Conservation (phyloP, 2,888 invertebrate genomes). For the Tetrapedia diversipes region DNA sequence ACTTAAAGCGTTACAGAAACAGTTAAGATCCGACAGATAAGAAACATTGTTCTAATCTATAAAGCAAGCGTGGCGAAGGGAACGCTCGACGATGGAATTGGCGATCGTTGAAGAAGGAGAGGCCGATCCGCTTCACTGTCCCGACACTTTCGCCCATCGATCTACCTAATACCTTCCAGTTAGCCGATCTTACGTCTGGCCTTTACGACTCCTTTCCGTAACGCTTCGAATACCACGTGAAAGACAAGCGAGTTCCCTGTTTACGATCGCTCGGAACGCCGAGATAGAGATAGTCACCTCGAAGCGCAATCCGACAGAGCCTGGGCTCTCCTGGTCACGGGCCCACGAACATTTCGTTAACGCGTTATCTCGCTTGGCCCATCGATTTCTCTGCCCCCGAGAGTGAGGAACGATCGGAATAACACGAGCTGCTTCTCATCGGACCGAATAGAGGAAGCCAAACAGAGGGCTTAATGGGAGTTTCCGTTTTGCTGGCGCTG, state of each 20-base stretch:
- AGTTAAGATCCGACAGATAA: constrained; percentile 2
- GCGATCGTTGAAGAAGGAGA: neutral
- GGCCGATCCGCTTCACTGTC: neutral
- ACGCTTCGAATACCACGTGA: constrained; percentile 49
- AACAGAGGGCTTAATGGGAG: constrained; percentile 29
- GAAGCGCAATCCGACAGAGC: constrained; percentile 37
- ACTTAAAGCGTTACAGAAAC: neutral
- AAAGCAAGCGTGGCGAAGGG: neutral
- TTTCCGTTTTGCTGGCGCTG: constrained; percentile 8
- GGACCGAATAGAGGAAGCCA: constrained; percentile 1
- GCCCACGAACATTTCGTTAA: constrained; percentile 50
- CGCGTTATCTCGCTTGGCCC: constrained; percentile 38
- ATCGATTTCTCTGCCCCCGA: constrained; percentile 48
- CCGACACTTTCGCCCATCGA: constrained; percentile 67
- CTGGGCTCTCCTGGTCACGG: constrained; percentile 34
- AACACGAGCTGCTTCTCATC: constrained; percentile 19
- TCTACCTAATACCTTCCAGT: constrained; percentile 58
- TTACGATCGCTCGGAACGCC: constrained; percentile 58
- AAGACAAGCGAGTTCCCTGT: constrained; percentile 52
- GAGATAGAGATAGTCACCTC: constrained; percentile 55
- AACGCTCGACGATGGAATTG: constrained; percentile 23
- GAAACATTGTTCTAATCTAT: neutral
- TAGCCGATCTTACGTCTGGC: constrained; percentile 43
- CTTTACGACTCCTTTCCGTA: constrained; percentile 49
- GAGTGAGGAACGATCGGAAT: constrained; percentile 23